Evolutionary conservation across 2,888 invertebrate genomes (phyloP).

Genomic region (Beris chalybata): DNA sequence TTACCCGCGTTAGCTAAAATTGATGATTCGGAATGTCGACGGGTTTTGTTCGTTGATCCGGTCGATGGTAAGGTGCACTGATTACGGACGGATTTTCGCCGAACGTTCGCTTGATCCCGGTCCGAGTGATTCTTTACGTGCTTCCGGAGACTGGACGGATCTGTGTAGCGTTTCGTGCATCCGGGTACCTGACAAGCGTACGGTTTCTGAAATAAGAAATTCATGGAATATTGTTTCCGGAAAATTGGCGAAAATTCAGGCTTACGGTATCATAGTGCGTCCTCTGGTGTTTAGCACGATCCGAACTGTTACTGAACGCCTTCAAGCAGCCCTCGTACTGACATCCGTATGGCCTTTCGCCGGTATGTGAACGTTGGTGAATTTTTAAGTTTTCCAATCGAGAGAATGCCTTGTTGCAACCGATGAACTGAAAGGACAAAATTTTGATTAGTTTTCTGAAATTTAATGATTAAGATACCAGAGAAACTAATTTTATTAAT

Average conservation of each 20-base stretch:
- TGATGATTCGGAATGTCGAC: slow-evolving; percentile 53
- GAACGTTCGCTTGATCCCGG: slow-evolving; percentile 43
- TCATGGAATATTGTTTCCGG: not conserved
- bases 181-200: slow-evolving; percentile 87
- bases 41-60: slow-evolving; percentile 37
- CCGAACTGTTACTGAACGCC: slow-evolving; percentile 98
- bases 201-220: slow-evolving; percentile 71
- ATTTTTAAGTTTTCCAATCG: slow-evolving; percentile 97
- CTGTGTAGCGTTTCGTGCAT: slow-evolving; percentile 90
- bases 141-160: slow-evolving; percentile 89
- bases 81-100: slow-evolving; percentile 39
- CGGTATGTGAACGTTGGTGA: slow-evolving; percentile 93
- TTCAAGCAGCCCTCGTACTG: slow-evolving; percentile 91
- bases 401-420: slow-evolving; percentile 95
- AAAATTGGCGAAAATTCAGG: slow-evolving; percentile 42
- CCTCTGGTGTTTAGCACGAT: slow-evolving; percentile 96
- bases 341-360: slow-evolving; percentile 94
- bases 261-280: slow-evolving; percentile 97
- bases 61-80: slow-evolving; percentile 31
- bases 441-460: not conserved
- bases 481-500: too few species aligned
- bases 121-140: slow-evolving; percentile 82
- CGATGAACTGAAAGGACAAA: slow-evolving; percentile 73
- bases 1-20: slow-evolving; percentile 30
- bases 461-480: too few species aligned